Conservation (phyloP, 1,140 invertebrate genomes). For the Drosophila sturtevanti region DNA sequence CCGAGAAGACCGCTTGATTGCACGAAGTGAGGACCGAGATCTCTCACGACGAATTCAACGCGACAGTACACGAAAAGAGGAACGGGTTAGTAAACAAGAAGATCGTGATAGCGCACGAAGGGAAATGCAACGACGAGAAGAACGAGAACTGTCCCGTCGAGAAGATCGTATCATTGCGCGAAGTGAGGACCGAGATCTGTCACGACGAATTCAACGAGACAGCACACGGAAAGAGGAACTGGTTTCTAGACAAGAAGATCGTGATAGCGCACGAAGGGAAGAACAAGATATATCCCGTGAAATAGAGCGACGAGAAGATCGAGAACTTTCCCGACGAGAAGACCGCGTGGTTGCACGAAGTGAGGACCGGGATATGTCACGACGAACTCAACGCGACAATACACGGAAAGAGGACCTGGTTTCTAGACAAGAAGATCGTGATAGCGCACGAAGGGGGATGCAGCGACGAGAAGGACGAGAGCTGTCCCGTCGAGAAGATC, state of each 20-base stretch:
- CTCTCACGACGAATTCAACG: not conserved
- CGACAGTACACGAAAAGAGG: not conserved
- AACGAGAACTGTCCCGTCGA: not conserved
- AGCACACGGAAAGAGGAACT: not conserved
- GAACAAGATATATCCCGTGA: not conserved
- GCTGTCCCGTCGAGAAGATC: conserved; percentile 10
- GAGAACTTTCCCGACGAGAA: not conserved
- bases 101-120: not conserved
- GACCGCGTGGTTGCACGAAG: not conserved
- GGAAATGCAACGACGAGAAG: not conserved
- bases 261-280: not conserved
- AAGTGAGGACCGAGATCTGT: not conserved
- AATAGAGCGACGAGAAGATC: not conserved
- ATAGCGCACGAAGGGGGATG: not conserved
- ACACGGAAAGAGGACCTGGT: no score
- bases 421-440: not conserved
- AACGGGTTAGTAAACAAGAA: not conserved
- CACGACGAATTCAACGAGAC: not conserved
- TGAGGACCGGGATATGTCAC: not conserved
- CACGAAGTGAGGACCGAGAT: conserved; percentile 13
- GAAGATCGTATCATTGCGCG: not conserved
- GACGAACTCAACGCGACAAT: not conserved
- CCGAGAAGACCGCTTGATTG: not conserved
- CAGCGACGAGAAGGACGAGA: not conserved
- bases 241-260: not conserved